These are phyloP conservation scores for Bungarus multicinctus DNA, from an alignment of 2,113 vertebrate species.

Conservation along the genomic window DNA sequence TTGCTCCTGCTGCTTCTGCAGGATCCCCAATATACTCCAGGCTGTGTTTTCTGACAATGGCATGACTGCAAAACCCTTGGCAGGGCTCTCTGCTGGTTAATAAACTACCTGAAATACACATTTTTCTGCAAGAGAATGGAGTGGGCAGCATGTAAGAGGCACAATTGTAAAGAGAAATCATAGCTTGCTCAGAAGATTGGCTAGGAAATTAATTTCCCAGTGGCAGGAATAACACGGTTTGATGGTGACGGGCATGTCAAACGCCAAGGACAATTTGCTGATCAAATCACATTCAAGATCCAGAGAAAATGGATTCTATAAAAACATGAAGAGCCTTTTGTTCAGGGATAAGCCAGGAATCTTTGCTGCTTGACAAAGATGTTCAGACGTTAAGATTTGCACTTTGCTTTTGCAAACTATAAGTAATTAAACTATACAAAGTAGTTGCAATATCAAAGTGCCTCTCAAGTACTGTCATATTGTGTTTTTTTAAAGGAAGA, in stretches of 20 bases:
- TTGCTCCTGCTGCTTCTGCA: constrained; percentile 48
- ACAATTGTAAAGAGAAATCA: constrained; percentile 4
- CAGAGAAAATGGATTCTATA: background rate
- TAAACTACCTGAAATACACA: background rate
- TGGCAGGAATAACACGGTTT: background rate
- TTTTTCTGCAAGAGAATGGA: background rate
- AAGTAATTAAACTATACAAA: background rate
- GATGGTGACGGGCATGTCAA: background rate
- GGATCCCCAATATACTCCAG: constrained; percentile 45
- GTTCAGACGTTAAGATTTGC: background rate
- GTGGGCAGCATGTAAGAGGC: constrained; percentile 4
- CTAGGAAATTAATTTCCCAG: background rate
- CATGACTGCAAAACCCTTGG: constrained; percentile 16
- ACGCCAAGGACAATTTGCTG: constrained; percentile 29
- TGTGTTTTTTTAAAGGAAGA: background rate
- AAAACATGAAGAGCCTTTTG: constrained; percentile 27
- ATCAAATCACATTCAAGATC: constrained; percentile 2
- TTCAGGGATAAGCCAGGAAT: constrained; percentile 41
- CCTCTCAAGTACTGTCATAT: background rate
- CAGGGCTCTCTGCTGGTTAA: constrained; percentile 25
- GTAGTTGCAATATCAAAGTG: background rate
- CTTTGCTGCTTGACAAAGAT: constrained; percentile 10
- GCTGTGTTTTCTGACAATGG: constrained; percentile 34
- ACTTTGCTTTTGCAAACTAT: background rate
- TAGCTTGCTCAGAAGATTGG: fast-evolving